Evolutionary conservation across 1,140 invertebrate genomes (phyloP), one percentile per base, ranked within the genome.

Genomic region (Hylaeus volcanicus): DNA sequence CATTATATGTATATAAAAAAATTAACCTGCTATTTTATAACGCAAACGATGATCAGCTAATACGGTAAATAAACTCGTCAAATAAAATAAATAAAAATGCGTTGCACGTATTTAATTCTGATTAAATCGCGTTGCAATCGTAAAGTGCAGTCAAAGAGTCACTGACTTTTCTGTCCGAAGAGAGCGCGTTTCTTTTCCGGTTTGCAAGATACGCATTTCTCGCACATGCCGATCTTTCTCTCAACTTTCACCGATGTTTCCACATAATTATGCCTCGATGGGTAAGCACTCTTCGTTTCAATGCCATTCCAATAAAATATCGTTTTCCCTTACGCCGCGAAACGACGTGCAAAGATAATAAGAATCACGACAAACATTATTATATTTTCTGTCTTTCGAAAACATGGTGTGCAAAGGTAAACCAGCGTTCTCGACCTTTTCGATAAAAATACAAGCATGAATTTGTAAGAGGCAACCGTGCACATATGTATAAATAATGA

Each of bases 201-300:
- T 66, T 74, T 39, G 5, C 48, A 58, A 66, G 8, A 74, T 66
- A 11, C 3, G 5, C 8, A 4, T 48, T 14, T 37, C 48, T 26
- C 3, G 12, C n/a, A 73, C 5, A 8, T 14, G 3, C 39, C 15
- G 5, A 78, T 39, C 14, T 64, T 73, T 37, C 48, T 37, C 43
- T 39, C 43, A 14, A 77, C 74, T 77, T 77, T 77, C 74, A 77
- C 74, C 43, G 2, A 14, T 56, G 9, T 41, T 66, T 39, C 5
- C 51, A 2, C 55, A 5, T 12, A 26, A 26, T 26, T 26, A 14
- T 26, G 14, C 43, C 55, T 53, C 2, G 1, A 14, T 51, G 15
- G 4, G 53, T 1, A 56, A 12, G 26, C 6, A 3, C 14, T 53
- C 45, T 6, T 63, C 45, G 12, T 60, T 70, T 39, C 26, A 48